Evolutionary conservation across 2,888 invertebrate genomes (phyloP).

Genomic region (Zonitis immaculata): DNA sequence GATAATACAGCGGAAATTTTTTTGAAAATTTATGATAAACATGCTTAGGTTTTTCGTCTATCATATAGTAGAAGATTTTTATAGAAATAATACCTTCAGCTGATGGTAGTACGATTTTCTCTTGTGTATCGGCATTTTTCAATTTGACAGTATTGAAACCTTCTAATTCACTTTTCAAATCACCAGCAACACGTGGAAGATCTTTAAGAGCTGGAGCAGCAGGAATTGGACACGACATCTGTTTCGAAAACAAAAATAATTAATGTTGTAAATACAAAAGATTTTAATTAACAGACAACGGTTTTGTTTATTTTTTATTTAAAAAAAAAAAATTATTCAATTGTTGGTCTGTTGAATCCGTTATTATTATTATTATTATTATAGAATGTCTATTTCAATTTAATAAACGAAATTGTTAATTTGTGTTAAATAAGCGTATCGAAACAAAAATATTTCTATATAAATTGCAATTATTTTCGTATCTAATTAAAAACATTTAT

Average conservation of each 20-base stretch:
- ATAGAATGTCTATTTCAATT: conserved; percentile 9
- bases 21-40: too few relatives aligned
- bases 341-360: conserved; percentile 13
- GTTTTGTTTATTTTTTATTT: too few relatives aligned
- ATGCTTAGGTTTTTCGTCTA: conserved; percentile 2
- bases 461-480: conserved; percentile 2
- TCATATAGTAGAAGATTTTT: too few relatives aligned
- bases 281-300: too few relatives aligned
- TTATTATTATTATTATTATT: too few relatives aligned
- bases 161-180: conserved; percentile 87
- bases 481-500: background rate
- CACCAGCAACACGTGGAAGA: conserved; percentile 83
- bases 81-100: conserved; percentile 70
- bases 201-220: conserved; percentile 75
- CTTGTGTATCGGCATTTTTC: conserved; percentile 83
- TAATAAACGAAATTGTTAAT: conserved; percentile 14
- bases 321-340: conserved; percentile 6
- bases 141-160: conserved; percentile 84
- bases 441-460: background rate
- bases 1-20: background rate
- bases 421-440: conserved; percentile 13
- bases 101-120: conserved; percentile 88
- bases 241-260: conserved; percentile 6
- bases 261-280: too few relatives aligned
- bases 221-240: conserved; percentile 47